Evolutionary conservation across 2,797 vertebrate genomes (phyloP).

Genomic region (Austrolebias charrua): DNA sequence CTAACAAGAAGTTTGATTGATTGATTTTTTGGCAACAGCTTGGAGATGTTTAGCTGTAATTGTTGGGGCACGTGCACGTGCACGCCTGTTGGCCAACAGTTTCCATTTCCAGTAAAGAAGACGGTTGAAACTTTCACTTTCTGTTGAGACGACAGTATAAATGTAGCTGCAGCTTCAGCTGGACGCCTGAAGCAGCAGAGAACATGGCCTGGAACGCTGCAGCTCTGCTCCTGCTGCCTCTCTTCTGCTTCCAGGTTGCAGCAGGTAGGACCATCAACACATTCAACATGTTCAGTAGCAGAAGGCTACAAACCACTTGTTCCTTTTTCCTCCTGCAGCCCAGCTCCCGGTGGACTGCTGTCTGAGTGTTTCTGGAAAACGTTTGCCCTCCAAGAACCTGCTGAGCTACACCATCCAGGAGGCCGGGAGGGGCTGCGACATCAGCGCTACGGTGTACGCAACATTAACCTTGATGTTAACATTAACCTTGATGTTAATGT

Average conservation of each 20-base stretch:
- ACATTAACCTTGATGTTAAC: too few relatives aligned
- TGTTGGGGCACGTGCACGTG: not conserved
- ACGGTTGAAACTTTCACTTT: constrained; percentile 48
- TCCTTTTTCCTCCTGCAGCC: constrained; percentile 33
- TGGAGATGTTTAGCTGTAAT: not conserved
- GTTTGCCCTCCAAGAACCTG: not conserved
- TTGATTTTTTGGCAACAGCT: too few relatives aligned
- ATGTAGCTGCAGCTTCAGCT: constrained; percentile 37
- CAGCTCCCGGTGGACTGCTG: constrained; percentile 56
- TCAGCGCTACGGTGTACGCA: constrained; percentile 59
- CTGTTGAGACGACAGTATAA: constrained; percentile 39
- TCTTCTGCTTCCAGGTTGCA: constrained; percentile 40
- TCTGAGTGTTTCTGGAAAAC: not conserved
- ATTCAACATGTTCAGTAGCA: too few relatives aligned
- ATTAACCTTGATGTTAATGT: too few relatives aligned
- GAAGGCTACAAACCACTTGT: too few relatives aligned
- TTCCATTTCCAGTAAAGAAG: constrained; percentile 38
- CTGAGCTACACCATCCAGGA: constrained; percentile 40
- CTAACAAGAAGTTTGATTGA: too few relatives aligned
- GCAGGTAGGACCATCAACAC: constrained; percentile 36
- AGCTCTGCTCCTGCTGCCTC: constrained; percentile 52
- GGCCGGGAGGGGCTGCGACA: constrained; percentile 45
- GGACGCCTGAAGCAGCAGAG: constrained; percentile 17
- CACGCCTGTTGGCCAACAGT: not conserved
- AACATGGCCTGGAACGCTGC: constrained; percentile 52